Percentiles rank a stretch among this genome's conserved stretches.
Evolutionary conservation across 2,888 invertebrate species (phyloP).

Genomic region (Apamea epomidion): DNA sequence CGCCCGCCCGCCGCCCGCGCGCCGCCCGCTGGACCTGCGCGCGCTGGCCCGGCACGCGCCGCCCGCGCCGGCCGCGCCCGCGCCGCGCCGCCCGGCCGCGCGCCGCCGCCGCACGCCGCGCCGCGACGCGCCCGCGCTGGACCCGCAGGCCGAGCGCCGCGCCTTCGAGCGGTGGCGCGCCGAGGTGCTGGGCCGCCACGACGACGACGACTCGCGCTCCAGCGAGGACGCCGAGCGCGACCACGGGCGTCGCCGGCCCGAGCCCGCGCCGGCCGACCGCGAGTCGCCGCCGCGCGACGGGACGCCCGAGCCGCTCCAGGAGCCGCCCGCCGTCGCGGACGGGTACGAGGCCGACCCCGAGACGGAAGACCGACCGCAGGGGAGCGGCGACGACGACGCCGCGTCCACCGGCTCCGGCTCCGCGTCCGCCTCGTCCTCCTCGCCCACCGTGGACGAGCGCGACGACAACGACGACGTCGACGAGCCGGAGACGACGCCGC

Average conservation of each 20-base stretch:
- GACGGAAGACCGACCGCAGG: conserved; percentile 67
- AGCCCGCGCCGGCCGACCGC: conserved; percentile 52
- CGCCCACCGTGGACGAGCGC: conserved; percentile 63
- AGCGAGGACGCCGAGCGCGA: conserved; percentile 74
- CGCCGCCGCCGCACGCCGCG: conserved; percentile 70
- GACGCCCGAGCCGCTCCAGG: conserved; percentile 57
- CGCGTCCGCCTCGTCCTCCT: conserved; percentile 70
- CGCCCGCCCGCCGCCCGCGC: conserved; percentile 84
- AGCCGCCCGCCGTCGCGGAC: conserved; percentile 53
- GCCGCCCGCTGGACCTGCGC: conserved; percentile 76
- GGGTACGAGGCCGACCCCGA: conserved; percentile 68
- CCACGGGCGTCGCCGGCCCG: conserved; percentile 35
- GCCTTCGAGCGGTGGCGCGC: conserved; percentile 85
- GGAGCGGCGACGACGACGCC: conserved; percentile 70
- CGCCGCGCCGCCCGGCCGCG: conserved; percentile 40
- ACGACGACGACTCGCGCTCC: conserved; percentile 75
- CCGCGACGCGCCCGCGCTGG: conserved; percentile 66
- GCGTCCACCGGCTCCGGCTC: conserved; percentile 73
- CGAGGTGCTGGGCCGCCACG: conserved; percentile 74
- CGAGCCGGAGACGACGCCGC: conserved; percentile 27
- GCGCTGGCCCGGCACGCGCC: conserved; percentile 63
- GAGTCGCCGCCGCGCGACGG: conserved; percentile 28
- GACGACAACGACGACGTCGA: conserved; percentile 56
- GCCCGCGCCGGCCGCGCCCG: conserved; percentile 60
- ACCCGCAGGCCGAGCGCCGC: conserved; percentile 79